Conservation (phyloP, 2,888 invertebrate species). For the Cephus nigrinus region DNA sequence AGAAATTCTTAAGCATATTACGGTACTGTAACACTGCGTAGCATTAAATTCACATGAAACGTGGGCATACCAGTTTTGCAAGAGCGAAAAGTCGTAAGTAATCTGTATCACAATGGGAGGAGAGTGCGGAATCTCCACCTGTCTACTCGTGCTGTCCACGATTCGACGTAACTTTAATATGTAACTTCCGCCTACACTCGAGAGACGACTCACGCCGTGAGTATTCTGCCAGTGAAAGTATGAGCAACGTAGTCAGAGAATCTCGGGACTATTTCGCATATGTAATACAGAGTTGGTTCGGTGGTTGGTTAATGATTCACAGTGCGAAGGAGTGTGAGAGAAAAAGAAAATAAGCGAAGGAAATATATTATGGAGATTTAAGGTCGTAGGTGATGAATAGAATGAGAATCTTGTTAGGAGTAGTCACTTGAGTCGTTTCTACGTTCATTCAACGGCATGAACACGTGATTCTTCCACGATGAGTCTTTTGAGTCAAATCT, state of each 20-base stretch:
- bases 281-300: background rate
- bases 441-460: background rate
- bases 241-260: background rate
- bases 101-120: slow-evolving; percentile 28
- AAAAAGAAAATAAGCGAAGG: background rate
- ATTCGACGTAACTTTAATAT: slow-evolving; percentile 11
- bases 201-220: background rate
- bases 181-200: slow-evolving; percentile 12
- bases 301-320: background rate
- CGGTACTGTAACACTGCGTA: background rate
- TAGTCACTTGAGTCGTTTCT: background rate
- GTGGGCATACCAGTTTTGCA: slow-evolving; percentile 29
- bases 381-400: background rate
- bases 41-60: slow-evolving; percentile 30
- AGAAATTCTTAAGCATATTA: background rate
- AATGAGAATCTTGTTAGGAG: background rate
- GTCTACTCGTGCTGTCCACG: slow-evolving; percentile 10
- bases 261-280: background rate
- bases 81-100: slow-evolving; percentile 17
- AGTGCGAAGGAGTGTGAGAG: background rate
- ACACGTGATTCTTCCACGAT: background rate
- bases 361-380: background rate
- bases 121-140: slow-evolving; percentile 30
- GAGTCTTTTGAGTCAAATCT: background rate
- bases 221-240: slow-evolving; percentile 37